phyloP scores from a whole-genome alignment of 2,888 invertebrate genomes.

The Drosophila setosimentum region DNA sequence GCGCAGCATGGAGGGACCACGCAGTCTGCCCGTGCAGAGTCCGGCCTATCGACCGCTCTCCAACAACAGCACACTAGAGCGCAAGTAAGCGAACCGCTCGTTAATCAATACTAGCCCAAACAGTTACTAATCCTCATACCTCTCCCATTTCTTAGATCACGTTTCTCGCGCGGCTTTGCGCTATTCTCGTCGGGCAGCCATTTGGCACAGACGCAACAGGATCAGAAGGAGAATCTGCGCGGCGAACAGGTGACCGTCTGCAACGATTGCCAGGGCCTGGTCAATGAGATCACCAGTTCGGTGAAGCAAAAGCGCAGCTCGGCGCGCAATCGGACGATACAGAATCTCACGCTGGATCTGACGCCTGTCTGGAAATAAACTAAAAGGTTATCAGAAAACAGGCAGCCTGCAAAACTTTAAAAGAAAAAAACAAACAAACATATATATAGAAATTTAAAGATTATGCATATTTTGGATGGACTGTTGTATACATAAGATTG shows the following conservation, averaged over 20 bases:
- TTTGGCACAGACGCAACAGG: conserved; percentile 78
- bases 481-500: conserved; percentile 67
- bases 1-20: conserved; percentile 88
- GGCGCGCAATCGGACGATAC: conserved; percentile 92
- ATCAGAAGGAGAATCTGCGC: conserved; percentile 88
- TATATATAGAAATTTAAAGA: conserved; percentile 27
- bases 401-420: conserved; percentile 27
- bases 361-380: conserved; percentile 90
- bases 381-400: conserved; percentile 4
- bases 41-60: conserved; percentile 84
- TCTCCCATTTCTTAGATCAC: conserved; percentile 85
- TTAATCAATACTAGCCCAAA: no score
- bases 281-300: conserved; percentile 96
- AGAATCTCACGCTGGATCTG: conserved; percentile 92
- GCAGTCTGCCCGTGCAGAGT: conserved; percentile 86
- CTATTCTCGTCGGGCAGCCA: conserved; percentile 86
- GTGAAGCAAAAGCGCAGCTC: conserved; percentile 91
- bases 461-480: conserved; percentile 63
- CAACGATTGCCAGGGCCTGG: conserved; percentile 97
- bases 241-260: conserved; percentile 95
- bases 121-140: background rate
- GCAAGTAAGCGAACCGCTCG: conserved; percentile 85
- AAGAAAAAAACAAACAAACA: conserved; percentile 27
- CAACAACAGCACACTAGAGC: conserved; percentile 86
- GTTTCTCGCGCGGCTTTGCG: conserved; percentile 88